Evolutionary conservation across 2,888 invertebrate genomes (phyloP).

Genomic region (Nesidiocoris tenuis): DNA sequence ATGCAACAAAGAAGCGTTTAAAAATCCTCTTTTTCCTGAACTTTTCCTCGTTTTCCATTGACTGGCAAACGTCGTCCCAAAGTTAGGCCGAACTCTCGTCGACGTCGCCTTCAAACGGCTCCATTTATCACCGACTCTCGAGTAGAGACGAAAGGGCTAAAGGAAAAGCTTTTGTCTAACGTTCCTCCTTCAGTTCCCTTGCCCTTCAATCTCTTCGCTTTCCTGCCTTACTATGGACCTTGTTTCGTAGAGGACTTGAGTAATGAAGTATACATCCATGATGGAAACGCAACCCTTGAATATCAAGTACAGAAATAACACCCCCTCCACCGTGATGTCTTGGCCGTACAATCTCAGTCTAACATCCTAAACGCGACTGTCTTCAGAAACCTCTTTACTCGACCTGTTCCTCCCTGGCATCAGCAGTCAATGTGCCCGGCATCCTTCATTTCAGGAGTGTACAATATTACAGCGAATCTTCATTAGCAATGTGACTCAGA

Average conservation of each 20-base stretch:
- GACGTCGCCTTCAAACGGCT: slow-evolving; percentile 1
- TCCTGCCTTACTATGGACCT: slow-evolving; percentile 20
- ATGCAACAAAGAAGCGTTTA: too few relatives aligned
- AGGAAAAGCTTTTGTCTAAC: slow-evolving; percentile 32
- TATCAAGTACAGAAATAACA: slow-evolving; percentile 46
- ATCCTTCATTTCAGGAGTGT: background rate
- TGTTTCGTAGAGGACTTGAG: slow-evolving; percentile 41
- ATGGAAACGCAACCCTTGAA: slow-evolving; percentile 47
- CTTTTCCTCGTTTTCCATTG: background rate
- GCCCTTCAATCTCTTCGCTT: slow-evolving; percentile 6
- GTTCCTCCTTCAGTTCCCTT: slow-evolving; percentile 7
- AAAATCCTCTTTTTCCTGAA: background rate
- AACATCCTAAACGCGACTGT: background rate
- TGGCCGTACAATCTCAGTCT: background rate
- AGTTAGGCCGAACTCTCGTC: slow-evolving; percentile 19
- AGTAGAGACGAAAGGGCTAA: slow-evolving; percentile 32
- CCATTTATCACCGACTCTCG: slow-evolving; percentile 28
- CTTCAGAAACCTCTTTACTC: background rate
- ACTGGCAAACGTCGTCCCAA: background rate
- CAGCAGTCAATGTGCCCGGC: background rate
- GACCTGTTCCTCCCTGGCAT: background rate
- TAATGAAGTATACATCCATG: slow-evolving; percentile 45
- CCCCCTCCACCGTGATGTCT: background rate
- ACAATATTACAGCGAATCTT: too few relatives aligned
- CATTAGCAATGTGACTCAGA: too few relatives aligned